Percentiles rank a stretch among this genome's conserved stretches.
Conservation (phyloP, 2,888 invertebrate genomes). For the Trachelus stipa region DNA sequence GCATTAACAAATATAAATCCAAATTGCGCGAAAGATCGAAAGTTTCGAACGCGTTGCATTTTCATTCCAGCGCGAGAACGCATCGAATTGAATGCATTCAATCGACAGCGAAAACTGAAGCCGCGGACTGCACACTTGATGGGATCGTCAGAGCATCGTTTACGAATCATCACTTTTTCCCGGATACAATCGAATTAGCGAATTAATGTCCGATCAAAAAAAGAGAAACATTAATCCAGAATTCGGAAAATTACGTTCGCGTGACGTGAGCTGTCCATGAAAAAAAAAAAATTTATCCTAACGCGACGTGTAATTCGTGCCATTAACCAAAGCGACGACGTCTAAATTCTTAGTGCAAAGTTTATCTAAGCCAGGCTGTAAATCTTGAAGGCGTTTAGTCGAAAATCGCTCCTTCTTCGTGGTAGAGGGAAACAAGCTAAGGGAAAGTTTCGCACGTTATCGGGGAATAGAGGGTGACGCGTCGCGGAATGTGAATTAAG, state of each 20-base stretch:
- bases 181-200: not conserved
- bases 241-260: too few relatives aligned
- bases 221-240: too few relatives aligned
- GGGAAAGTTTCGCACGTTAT: not conserved
- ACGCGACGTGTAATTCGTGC: not conserved
- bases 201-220: not conserved
- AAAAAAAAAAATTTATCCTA: not conserved
- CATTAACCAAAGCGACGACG: not conserved
- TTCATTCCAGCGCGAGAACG: not conserved
- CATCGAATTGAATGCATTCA: not conserved
- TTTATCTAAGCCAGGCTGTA: not conserved
- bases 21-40: not conserved
- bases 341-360: not conserved
- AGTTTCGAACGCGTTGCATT: not conserved
- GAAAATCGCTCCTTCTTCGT: not conserved
- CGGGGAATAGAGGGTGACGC: not conserved
- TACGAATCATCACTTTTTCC: not conserved
- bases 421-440: not conserved
- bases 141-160: not conserved
- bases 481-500: slow-evolving; percentile 21
- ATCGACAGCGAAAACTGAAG: not conserved
- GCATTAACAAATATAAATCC: not conserved
- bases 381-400: not conserved
- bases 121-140: not conserved
- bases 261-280: not conserved